A percentile compares a stretch with the other conserved stretches of the same genome.
Conservation (phyloP, 2,797 vertebrate genomes). For the Neopelma chrysocephalum region DNA sequence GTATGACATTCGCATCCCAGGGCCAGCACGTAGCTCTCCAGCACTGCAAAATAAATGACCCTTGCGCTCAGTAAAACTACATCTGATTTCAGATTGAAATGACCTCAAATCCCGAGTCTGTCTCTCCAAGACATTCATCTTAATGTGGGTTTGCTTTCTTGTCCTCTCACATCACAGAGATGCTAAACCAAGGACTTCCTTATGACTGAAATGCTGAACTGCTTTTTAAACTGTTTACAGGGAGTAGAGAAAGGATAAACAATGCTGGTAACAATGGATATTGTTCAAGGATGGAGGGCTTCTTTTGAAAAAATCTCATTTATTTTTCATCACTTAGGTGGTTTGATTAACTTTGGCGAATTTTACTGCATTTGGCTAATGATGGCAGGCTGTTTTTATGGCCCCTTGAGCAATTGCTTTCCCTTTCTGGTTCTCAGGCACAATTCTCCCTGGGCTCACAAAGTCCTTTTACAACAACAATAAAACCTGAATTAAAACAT, state of each 20-base stretch:
- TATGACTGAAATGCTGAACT: neutral
- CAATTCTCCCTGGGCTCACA: constrained; percentile 45
- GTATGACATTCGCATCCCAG: neutral
- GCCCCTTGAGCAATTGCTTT: constrained; percentile 59
- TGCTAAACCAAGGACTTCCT: neutral
- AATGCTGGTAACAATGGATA: neutral
- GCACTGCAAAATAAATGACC: neutral
- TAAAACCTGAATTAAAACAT: constrained; percentile 63
- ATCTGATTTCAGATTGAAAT: neutral
- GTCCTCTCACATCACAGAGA: neutral
- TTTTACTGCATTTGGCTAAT: constrained; percentile 63
- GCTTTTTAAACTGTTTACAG: neutral
- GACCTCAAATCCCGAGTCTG: neutral
- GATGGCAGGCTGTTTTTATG: constrained; percentile 53
- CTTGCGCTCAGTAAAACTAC: neutral
- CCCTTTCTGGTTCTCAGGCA: constrained; percentile 63
- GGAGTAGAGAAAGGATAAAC: neutral
- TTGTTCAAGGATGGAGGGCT: constrained; percentile 15
- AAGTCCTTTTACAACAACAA: constrained; percentile 55
- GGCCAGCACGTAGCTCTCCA: neutral
- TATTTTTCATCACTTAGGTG: constrained; percentile 61
- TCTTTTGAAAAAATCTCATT: constrained; percentile 40
- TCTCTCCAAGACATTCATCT: neutral
- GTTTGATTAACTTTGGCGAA: constrained; percentile 58
- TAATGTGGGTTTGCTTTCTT: neutral